A percentile compares a stretch with the other conserved stretches of the same genome.
These are phyloP conservation scores for Euproctis similis DNA, from an alignment of 2,888 invertebrate genomes.

Conservation along the genomic window DNA sequence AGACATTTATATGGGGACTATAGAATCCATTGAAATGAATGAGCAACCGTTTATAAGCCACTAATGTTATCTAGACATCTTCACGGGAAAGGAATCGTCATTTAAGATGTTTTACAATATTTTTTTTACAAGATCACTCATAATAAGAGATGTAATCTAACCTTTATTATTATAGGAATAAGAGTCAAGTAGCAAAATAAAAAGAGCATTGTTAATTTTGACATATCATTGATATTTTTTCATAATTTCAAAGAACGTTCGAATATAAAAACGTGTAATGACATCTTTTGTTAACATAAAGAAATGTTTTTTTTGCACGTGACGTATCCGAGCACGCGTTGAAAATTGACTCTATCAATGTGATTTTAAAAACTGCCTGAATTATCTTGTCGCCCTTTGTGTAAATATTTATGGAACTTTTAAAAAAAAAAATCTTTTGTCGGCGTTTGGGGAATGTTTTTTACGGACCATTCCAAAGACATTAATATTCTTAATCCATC, in stretches of 20 bases:
- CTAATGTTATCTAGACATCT: slow-evolving; percentile 72
- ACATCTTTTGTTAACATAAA: slow-evolving; percentile 33
- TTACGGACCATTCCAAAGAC: too few relatives aligned
- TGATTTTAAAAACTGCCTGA: slow-evolving; percentile 21
- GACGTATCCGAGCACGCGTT: slow-evolving; percentile 59
- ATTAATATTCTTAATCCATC: too few relatives aligned
- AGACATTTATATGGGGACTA: slow-evolving; percentile 22
- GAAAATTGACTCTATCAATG: slow-evolving; percentile 34
- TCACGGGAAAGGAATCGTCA: slow-evolving; percentile 52
- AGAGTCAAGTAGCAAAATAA: slow-evolving; percentile 7
- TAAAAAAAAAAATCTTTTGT: slow-evolving; percentile 12
- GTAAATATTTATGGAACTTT: slow-evolving; percentile 22
- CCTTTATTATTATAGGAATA: not conserved
- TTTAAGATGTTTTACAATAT: slow-evolving; percentile 32
- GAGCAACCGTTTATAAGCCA: slow-evolving; percentile 71
- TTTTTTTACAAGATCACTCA: slow-evolving; percentile 7
- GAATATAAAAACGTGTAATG: slow-evolving; percentile 53
- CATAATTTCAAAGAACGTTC: slow-evolving; percentile 31
- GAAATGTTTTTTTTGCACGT: slow-evolving; percentile 49
- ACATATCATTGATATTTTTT: slow-evolving; percentile 49
- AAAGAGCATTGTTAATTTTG: slow-evolving; percentile 24
- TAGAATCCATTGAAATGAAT: slow-evolving; percentile 38
- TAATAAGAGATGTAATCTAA: slow-evolving; percentile 1
- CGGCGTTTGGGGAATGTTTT: slow-evolving; percentile 11
- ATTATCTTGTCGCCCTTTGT: slow-evolving; percentile 32